Percentiles rank a stretch among this genome's conserved stretches.
Evolutionary conservation across 2,888 invertebrate genomes (phyloP).

Genomic region (Platycheirus albimanus): DNA sequence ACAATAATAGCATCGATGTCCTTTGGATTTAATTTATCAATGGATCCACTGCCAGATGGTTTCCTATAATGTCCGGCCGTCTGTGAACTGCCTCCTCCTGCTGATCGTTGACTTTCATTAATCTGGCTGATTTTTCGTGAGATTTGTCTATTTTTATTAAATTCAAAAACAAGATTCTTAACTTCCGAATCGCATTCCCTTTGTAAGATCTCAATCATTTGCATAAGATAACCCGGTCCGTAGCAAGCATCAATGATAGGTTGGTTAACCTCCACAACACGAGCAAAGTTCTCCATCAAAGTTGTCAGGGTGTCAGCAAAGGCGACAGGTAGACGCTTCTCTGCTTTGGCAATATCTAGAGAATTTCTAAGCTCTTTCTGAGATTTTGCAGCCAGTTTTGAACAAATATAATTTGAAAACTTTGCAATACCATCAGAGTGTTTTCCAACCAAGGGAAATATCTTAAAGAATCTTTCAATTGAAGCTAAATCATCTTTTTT

Average conservation of each 20-base stretch:
- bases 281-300: conserved; percentile 92
- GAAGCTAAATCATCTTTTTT: conserved; percentile 93
- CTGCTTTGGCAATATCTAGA: conserved; percentile 86
- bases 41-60: conserved; percentile 79
- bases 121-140: conserved; percentile 86
- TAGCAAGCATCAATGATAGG: conserved; percentile 95
- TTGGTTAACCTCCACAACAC: conserved; percentile 93
- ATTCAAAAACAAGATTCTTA: conserved; percentile 87
- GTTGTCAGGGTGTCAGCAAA: conserved; percentile 93
- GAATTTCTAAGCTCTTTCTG: conserved; percentile 89
- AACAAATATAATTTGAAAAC: conserved; percentile 93
- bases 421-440: conserved; percentile 94
- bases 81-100: conserved; percentile 76
- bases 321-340: conserved; percentile 89
- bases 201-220: conserved; percentile 89
- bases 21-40: conserved; percentile 89
- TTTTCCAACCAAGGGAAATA: conserved; percentile 96
- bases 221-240: conserved; percentile 89
- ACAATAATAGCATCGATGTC: conserved; percentile 93
- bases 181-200: conserved; percentile 89
- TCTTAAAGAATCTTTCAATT: conserved; percentile 97
- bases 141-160: conserved; percentile 87
- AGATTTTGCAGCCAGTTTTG: conserved; percentile 87
- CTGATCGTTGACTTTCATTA: conserved; percentile 84
- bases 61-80: conserved; percentile 81